Conservation (phyloP, 2,888 invertebrate genomes). For the Nemoura dubitans region DNA sequence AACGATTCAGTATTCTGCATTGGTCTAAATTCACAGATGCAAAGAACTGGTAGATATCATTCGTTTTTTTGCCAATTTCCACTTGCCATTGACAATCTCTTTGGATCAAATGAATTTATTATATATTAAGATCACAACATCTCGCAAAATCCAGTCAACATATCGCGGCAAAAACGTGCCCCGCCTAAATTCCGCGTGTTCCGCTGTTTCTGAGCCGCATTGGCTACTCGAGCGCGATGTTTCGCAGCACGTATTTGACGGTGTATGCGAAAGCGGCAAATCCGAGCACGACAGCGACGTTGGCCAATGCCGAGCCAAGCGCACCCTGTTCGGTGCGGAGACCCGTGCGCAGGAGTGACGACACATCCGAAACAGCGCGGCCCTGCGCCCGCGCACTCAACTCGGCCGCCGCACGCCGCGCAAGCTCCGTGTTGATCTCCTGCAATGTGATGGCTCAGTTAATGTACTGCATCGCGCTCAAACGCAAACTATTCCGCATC, state of each 20-base stretch:
- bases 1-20: too few species aligned
- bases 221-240: slow-evolving; percentile 70
- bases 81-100: too few species aligned
- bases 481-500: too few species aligned
- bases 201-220: neutral
- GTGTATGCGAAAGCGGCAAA: slow-evolving; percentile 92
- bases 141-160: too few species aligned
- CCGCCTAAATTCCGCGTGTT: neutral
- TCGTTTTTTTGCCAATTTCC: too few species aligned
- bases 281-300: slow-evolving; percentile 86
- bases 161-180: neutral
- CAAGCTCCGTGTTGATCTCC: slow-evolving; percentile 63
- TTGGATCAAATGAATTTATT: too few species aligned
- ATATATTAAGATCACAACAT: too few species aligned
- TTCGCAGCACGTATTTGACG: slow-evolving; percentile 90
- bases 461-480: too few species aligned
- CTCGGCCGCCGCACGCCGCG: slow-evolving; percentile 62
- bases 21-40: too few species aligned
- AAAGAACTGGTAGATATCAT: too few species aligned
- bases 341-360: slow-evolving; percentile 50
- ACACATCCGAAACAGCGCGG: slow-evolving; percentile 52
- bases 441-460: slow-evolving; percentile 51
- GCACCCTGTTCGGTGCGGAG: slow-evolving; percentile 66
- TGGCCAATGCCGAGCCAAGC: slow-evolving; percentile 82
- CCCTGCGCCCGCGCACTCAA: slow-evolving; percentile 59